phyloP scores from a whole-genome alignment of 2,113 vertebrate genomes.

The Pongo pygmaeus region DNA sequence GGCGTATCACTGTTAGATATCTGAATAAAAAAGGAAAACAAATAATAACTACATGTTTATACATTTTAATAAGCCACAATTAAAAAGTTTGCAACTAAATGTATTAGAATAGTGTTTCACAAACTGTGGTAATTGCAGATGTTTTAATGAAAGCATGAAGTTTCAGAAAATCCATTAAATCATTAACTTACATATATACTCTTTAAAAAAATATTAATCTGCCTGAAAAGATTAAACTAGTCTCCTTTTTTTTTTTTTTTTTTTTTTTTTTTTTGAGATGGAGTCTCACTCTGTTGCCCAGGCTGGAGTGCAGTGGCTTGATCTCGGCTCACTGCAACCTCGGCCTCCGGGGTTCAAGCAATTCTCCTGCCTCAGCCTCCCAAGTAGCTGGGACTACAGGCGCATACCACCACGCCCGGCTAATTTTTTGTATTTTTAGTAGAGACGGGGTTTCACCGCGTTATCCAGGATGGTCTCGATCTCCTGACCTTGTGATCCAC shows the following conservation, averaged over 20 bases:
- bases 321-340: too few species aligned
- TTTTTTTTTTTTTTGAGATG: too few species aligned
- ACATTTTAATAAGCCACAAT: constrained; percentile 39
- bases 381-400: too few species aligned
- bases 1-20: constrained; percentile 95
- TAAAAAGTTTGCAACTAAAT: constrained; percentile 54
- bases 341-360: too few species aligned
- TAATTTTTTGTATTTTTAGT: too few species aligned
- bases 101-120: background rate
- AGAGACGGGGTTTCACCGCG: too few species aligned
- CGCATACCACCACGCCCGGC: too few species aligned
- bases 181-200: background rate
- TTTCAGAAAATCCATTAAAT: constrained; percentile 7
- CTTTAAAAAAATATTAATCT: background rate
- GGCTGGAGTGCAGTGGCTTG: too few species aligned
- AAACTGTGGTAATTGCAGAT: background rate
- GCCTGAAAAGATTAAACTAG: constrained; percentile 20
- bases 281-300: too few species aligned
- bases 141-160: background rate
- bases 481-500: too few species aligned
- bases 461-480: too few species aligned
- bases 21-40: constrained; percentile 81
- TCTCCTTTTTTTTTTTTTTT: background rate
- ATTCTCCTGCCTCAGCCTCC: too few species aligned
- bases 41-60: constrained; percentile 33